phyloP scores from a whole-genome alignment of 2,797 vertebrate genomes.

The Mormyrops attenuatus region DNA sequence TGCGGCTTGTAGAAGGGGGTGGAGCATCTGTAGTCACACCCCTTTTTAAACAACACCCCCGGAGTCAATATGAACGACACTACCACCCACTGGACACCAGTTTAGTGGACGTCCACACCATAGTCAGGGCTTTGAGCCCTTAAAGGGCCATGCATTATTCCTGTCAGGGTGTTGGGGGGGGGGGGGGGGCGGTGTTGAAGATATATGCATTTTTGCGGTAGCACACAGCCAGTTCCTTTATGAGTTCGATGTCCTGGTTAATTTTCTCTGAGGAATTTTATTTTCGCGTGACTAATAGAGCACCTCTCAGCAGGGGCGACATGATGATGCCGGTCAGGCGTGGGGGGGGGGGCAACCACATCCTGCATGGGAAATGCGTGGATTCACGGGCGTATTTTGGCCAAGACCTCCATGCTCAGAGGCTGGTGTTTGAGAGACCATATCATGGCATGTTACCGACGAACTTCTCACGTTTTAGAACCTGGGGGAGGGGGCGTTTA shows the following conservation, averaged over 20 bases:
- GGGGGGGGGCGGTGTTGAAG: slow-evolving; percentile 58
- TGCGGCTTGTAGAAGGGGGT: not conserved
- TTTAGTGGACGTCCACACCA: not conserved
- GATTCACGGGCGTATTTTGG: not conserved
- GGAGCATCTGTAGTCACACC: not conserved
- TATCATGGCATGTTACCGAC: not conserved
- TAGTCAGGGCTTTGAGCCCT: not conserved
- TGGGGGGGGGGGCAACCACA: not conserved
- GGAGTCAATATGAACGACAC: not conserved
- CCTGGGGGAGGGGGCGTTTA: not conserved
- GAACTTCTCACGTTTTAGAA: not conserved
- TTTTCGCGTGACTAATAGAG: slow-evolving; percentile 29
- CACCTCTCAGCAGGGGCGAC: not conserved
- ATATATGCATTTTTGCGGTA: slow-evolving; percentile 67
- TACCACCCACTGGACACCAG: not conserved
- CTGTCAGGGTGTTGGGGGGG: not conserved
- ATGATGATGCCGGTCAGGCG: not conserved
- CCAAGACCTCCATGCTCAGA: not conserved
- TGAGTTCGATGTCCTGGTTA: slow-evolving; percentile 54
- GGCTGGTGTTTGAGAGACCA: not conserved
- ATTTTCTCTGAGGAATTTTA: slow-evolving; percentile 50
- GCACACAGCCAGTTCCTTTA: slow-evolving; percentile 61
- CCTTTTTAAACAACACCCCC: not conserved
- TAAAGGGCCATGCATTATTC: not conserved
- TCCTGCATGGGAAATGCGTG: not conserved